phyloP scores from a whole-genome alignment of 2,797 vertebrate species.

The Eidolon dupreanum region DNA sequence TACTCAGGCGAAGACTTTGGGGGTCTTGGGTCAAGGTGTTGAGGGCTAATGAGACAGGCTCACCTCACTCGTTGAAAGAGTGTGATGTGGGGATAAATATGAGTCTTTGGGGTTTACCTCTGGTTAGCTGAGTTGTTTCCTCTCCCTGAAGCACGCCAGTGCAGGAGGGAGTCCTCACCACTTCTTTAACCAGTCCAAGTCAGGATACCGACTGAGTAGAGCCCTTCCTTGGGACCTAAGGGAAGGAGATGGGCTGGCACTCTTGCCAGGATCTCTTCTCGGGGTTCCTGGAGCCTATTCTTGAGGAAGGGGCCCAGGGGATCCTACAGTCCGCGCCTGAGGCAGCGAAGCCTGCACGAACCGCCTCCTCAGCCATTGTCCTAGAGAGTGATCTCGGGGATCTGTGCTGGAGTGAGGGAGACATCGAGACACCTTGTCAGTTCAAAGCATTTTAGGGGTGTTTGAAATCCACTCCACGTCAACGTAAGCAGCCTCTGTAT shows the following conservation, averaged over 20 bases:
- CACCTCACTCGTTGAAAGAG: not conserved
- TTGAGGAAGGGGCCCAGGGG: not conserved
- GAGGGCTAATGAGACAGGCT: not conserved
- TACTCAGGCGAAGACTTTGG: not conserved
- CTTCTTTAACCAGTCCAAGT: not conserved
- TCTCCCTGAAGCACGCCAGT: not conserved
- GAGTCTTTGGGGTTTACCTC: not conserved
- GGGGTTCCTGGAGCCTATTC: not conserved
- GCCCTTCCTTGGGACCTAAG: not conserved
- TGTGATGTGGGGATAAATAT: not conserved
- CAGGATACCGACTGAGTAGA: not conserved
- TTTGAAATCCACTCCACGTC: conserved; percentile 88
- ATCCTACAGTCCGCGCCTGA: not conserved
- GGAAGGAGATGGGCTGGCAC: not conserved
- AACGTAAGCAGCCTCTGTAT: conserved; percentile 85
- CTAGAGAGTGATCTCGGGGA: conserved; percentile 78
- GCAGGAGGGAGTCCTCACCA: not conserved
- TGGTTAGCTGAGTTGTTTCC: not conserved
- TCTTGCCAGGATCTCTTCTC: not conserved
- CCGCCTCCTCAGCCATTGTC: conserved; percentile 61
- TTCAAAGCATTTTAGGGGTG: conserved; percentile 87
- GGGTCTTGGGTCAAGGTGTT: not conserved
- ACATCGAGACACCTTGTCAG: conserved; percentile 86
- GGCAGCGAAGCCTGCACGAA: not conserved
- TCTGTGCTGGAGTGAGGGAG: conserved; percentile 83